Evolutionary conservation across 2,888 invertebrate genomes (phyloP).

Genomic region (Proisotoma minuta): DNA sequence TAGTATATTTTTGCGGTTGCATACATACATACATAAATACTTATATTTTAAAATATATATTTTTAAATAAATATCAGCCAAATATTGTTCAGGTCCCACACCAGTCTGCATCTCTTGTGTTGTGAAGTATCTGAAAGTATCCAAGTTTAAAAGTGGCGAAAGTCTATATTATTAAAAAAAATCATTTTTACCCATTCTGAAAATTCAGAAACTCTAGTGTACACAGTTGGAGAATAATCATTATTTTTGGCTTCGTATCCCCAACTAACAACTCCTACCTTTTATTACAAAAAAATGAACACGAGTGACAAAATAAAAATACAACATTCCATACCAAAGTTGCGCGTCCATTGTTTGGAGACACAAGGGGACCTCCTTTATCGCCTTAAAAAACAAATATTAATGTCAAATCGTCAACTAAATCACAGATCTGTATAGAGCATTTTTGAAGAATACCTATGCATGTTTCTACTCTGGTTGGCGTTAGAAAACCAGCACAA

Average conservation of each 20-base stretch:
- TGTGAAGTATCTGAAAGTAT: constrained; percentile 47
- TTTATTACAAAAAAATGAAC: background rate
- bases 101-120: constrained; percentile 43
- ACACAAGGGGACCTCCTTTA: constrained; percentile 32
- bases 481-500: constrained; percentile 44
- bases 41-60: background rate
- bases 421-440: too few relatives aligned
- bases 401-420: too few relatives aligned
- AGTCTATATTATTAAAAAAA: constrained; percentile 22
- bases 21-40: background rate
- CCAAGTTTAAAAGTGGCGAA: too few relatives aligned
- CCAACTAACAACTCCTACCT: constrained; percentile 40
- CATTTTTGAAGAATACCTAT: too few relatives aligned
- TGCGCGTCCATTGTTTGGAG: constrained; percentile 34
- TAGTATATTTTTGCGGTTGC: too few relatives aligned
- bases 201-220: constrained; percentile 38
- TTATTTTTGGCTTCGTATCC: constrained; percentile 32
- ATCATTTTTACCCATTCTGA: too few relatives aligned
- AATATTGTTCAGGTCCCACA: constrained; percentile 20
- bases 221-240: constrained; percentile 43
- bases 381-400: background rate
- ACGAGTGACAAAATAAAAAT: background rate
- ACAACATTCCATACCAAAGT: constrained; percentile 19
- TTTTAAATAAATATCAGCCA: background rate
- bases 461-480: constrained; percentile 23